phyloP scores from a whole-genome alignment of 2,797 vertebrate genomes.

The Danionella dracula region DNA sequence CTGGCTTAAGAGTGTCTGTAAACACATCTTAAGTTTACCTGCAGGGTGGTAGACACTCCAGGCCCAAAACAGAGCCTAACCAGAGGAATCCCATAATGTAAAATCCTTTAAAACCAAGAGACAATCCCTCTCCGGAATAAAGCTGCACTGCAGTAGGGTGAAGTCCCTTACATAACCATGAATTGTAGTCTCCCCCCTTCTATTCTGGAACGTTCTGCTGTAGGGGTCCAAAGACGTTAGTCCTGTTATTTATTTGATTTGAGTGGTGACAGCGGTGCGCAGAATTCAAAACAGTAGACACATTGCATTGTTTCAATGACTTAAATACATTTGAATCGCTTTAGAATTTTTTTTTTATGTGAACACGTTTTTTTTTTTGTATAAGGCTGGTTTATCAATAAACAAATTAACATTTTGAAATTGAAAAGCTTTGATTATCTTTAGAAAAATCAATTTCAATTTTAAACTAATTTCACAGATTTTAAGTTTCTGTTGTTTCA shows the following conservation, averaged over 20 bases:
- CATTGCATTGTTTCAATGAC: no score
- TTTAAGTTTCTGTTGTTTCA: no score
- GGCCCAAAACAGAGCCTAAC: neutral
- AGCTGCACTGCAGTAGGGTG: neutral
- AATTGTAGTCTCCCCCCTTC: neutral
- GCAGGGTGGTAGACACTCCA: slow-evolving; percentile 14
- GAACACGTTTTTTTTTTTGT: no score
- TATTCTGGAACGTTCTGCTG: neutral
- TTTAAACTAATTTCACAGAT: no score
- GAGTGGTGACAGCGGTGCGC: slow-evolving; percentile 2
- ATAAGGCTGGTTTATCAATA: no score
- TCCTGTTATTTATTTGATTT: slow-evolving; percentile 15
- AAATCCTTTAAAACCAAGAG: slow-evolving; percentile 21
- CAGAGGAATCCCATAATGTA: neutral
- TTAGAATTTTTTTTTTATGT: no score
- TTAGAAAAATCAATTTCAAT: no score
- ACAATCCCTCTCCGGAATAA: slow-evolving; percentile 21
- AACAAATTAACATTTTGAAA: no score
- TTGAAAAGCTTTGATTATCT: no score
- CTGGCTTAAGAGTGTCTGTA: slow-evolving; percentile 19
- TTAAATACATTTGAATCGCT: no score
- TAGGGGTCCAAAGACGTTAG: neutral
- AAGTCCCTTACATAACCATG: slow-evolving; percentile 33
- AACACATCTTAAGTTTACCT: slow-evolving; percentile 31
- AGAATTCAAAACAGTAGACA: neutral